Evolutionary conservation across 2,113 vertebrate genomes (phyloP), one percentile per base, ranked within the genome.

Genomic region (Gymnarchus niloticus): DNA sequence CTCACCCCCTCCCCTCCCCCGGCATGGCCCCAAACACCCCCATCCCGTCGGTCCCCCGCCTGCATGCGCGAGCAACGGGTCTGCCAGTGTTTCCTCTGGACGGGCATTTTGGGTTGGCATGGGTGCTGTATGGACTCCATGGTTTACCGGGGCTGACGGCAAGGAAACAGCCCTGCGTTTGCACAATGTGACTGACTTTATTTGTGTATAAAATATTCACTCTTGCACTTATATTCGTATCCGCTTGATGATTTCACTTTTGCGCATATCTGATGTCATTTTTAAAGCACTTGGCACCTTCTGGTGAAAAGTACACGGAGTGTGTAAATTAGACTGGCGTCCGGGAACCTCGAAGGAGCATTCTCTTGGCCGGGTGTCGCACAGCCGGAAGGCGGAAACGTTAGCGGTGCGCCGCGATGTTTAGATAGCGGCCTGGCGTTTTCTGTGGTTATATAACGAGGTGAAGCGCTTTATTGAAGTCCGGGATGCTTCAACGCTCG

Each of bases 11-110:
- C 59, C 25, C 46, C 51, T 19, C 25, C 25, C 28, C 51, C 51
- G 80, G 76, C 76, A 78, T 48, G 76, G 65, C 65, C 65, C 65
- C 65, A 19, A 73, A 73, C 65, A 41, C 65, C 65, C 65, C 65
- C 65, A 6, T 73, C 33, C 65, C 41, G 65, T 73, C 65, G 65
- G 65, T 73, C 65, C 77, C 77, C 44, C 48, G 77, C 77, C 48
- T 81, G 44, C 77, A 3, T 25, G 25, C 80, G 8, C 25, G 51
- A 54, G 25, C 49, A 25, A 10, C 6, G 25, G 80, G 10, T 14
- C 21, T 17, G 28, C 80, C 51, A 14, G 48, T 33, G 80, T 51
- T 33, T 48, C 28, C 80, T 56, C 80, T 82, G 80, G 80, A 33
- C 51, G 28, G 28, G 28, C 51, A n/a, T 48, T 33, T 82, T 23